Base-by-base conservation (phyloP, 1,140 invertebrate species). In the Cardiocondyla obscurior region DNA sequence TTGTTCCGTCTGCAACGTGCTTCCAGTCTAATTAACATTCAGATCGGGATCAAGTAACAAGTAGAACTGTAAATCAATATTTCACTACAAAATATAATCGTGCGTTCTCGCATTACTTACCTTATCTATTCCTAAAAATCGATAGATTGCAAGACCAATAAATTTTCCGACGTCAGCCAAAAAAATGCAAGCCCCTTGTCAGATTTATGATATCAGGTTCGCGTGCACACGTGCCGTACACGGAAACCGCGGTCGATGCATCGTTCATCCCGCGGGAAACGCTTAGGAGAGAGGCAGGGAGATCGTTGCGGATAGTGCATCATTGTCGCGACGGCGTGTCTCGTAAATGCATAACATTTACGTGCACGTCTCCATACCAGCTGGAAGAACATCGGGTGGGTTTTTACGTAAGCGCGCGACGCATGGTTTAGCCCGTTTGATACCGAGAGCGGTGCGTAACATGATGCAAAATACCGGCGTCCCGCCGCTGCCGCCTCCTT, bases 361-460 rank as follows among this genome's bases (percentile, higher is more conserved):
- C 46, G 16, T 25, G 49, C 19, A 53, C 16, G 30, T 67, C 30
- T 77, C 30, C 46, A 46, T 36, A 36, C 4, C 33, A 65, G 28
- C n/a, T 46, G 42, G 7, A 69, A 51, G 7, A 69, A 51, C 28
- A 72, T 76, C 51, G 30, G 53, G 22, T 42, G n/a, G n/a, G n/a
- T n/a, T n/a, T 67, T 81, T 79, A 55, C 82, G 65, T 46, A 85
- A 88, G 60, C 60, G 36, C 12, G 74, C 39, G 77, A 49, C n/a
- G 57, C 33, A 53, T 79, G 74, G 82, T 81, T 77, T 73, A 73
- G 81, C 82, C 62, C 62, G 64, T 84, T 85, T 81, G 69, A 64
- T 58, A 51, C 55, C 77, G 60, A 85, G 36, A 10, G 19, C 7
- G 39, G 22, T 10, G 67, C 46, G 53, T 64, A 30, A 67, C 33